Base-by-base conservation (phyloP, 2,888 invertebrate species). In the Neoaliturus tenellus region DNA sequence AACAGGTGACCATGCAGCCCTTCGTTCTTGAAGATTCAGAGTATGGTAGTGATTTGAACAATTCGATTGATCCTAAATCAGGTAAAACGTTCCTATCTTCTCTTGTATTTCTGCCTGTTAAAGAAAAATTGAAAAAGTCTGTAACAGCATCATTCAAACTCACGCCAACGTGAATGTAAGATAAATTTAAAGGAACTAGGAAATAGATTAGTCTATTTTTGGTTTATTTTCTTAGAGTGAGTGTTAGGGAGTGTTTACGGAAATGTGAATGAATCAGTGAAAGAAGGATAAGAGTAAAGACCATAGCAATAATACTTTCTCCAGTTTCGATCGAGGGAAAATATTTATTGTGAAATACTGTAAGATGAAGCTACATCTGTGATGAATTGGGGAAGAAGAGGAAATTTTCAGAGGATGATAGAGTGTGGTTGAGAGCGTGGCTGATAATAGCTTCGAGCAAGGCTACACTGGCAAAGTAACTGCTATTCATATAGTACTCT, bases 21-120 rank as follows among this genome's bases (percentile, higher is more conserved):
- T 98, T 98, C 92, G 93, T 97, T 88, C 93, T 98, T 88, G 94
- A 95, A 91, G 96, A 96, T 87, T 85, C 85, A 75, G 92, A 91
- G 87, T 92, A 91, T 90, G 91, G 91, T 44, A 87, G 89, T 31
- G 87, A 86, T 81, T 87, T 88, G 78, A 88, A 89, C 62, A 83
- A 33, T 75, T 73, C 73, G 35, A 58, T 62, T 33, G 55, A 82
- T 73, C 73, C 51, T 39, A 83, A 58, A 78, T 62, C 75, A 28
- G 87, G 88, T 85, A 90, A 90, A 85, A 94, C 95, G 90, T 96
- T 98, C 91, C 95, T 97, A 89, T 97, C 98, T 87, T 97, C 98
- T 89, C 93, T 98, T 89, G 97, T 98, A 91, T 98, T 97, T 92
- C 94, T 98, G 92, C 98, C 98, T 86, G 98, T 98, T 90, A 95